Evolutionary conservation across 2,888 invertebrate species (phyloP).

Genomic region (Nineta flava): DNA sequence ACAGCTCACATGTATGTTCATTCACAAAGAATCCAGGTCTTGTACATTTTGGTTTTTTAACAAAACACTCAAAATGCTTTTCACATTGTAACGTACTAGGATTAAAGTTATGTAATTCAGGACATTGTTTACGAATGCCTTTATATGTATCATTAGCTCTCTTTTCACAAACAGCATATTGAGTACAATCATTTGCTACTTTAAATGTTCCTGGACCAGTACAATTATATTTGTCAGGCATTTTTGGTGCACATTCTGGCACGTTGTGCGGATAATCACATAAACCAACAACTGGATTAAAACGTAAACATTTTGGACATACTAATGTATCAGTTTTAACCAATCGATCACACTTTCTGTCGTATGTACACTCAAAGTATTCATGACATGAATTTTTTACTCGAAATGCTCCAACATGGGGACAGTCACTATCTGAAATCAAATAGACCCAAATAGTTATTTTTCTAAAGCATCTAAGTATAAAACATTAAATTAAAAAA

Average conservation of each 20-base stretch:
- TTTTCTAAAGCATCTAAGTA: too few species aligned
- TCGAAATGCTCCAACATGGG: slow-evolving; percentile 14
- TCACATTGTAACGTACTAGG: too few species aligned
- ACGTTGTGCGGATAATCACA: slow-evolving; percentile 20
- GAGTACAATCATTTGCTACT: slow-evolving; percentile 13
- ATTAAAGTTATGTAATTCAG: too few species aligned
- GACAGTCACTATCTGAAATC: slow-evolving; percentile 12
- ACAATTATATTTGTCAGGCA: slow-evolving; percentile 11
- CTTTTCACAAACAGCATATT: slow-evolving; percentile 16
- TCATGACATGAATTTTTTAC: slow-evolving; percentile 16
- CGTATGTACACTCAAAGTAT: slow-evolving; percentile 16
- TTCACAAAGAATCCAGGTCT: slow-evolving; percentile 11
- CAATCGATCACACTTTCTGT: slow-evolving; percentile 10
- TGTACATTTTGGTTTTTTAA: slow-evolving; percentile 8
- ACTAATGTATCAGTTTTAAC: slow-evolving; percentile 10
- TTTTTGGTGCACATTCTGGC: slow-evolving; percentile 18
- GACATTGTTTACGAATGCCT: too few species aligned
- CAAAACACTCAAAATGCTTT: background rate
- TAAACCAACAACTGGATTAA: slow-evolving; percentile 14
- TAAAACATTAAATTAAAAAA: too few species aligned
- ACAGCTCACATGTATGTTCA: slow-evolving; percentile 10
- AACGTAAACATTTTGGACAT: slow-evolving; percentile 19
- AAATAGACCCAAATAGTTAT: background rate
- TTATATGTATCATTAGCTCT: slow-evolving; percentile 5
- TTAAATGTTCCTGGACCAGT: slow-evolving; percentile 16